Base-by-base conservation (phyloP, 2,888 invertebrate genomes). In the Scaptomyza flava region DNA sequence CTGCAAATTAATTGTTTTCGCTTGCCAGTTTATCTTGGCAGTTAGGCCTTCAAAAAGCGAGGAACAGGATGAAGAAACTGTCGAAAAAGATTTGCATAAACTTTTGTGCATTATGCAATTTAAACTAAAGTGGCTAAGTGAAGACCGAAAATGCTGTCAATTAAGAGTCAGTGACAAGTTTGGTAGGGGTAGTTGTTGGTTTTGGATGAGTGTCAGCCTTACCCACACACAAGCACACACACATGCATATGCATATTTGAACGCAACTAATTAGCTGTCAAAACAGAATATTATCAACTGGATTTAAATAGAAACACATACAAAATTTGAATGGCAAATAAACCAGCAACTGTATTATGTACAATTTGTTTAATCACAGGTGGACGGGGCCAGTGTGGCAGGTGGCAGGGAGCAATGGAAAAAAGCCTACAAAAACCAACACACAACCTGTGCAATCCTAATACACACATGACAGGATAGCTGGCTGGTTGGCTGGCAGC, bases 211-310 rank as follows among this genome's bases (percentile, higher is more conserved):
- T 63, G 48, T 42, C 63, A 61, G 23, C 45, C 30, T 17, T 33
- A 20, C 12, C 17, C 38, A 31, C 42, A 20, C 42, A 51, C 33
- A 45, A 34, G 50, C 34, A 48, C 41, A 47, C 34, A 57, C 36
- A 31, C 14, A 31, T n/a, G n/a, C 17, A 30, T 46, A 34, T 57
- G 61, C 65, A 64, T 69, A 72, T 77, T 74, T 72, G 79, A 70
- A 79, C 63, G 72, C 61, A 75, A 85, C 89, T 89, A 89, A 89
- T 89, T 89, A 89, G 87, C 90, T 89, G 89, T 89, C 89, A 89
- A 87, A 89, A 84, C 79, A 80, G 78, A 73, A 85, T 73, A 79
- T 77, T 83, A 80, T 88, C 78, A 81, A 81, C 69, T 71, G 74
- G 62, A 68, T 73, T 59, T 67, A 61, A 51, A 75, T 59, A 68